phyloP scores from a whole-genome alignment of 2,797 vertebrate species.

The Muscicapa striata region DNA sequence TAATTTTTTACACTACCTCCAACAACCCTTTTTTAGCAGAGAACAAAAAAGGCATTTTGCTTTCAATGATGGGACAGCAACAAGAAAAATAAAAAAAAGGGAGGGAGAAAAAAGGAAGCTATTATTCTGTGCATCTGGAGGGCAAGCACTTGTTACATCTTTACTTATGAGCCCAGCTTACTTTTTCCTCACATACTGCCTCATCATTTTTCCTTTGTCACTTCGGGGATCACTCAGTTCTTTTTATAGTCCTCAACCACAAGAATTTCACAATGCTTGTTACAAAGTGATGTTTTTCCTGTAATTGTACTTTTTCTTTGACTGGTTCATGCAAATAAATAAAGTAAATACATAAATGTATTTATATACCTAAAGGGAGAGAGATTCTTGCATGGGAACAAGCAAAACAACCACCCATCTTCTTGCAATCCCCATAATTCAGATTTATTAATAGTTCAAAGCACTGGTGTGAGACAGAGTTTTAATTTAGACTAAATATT shows the following conservation, averaged over 20 bases:
- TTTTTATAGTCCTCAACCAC: constrained; percentile 54
- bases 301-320: neutral
- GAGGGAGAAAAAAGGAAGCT: neutral
- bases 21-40: neutral
- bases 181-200: constrained; percentile 48
- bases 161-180: constrained; percentile 19
- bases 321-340: neutral
- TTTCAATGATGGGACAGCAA: neutral
- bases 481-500: neutral
- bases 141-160: neutral
- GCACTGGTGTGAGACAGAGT: neutral
- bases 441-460: neutral
- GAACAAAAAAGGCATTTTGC: neutral
- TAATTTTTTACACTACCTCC: neutral
- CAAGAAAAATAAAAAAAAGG: neutral
- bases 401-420: neutral
- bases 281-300: neutral
- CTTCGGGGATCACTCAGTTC: constrained; percentile 25
- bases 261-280: constrained; percentile 7
- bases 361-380: neutral
- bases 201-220: constrained; percentile 49
- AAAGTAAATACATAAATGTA: neutral
- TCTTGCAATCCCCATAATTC: neutral
- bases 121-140: neutral
- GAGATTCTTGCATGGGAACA: neutral